Base-by-base conservation (phyloP, 2,797 vertebrate genomes). In the Ispidina lecontei region DNA sequence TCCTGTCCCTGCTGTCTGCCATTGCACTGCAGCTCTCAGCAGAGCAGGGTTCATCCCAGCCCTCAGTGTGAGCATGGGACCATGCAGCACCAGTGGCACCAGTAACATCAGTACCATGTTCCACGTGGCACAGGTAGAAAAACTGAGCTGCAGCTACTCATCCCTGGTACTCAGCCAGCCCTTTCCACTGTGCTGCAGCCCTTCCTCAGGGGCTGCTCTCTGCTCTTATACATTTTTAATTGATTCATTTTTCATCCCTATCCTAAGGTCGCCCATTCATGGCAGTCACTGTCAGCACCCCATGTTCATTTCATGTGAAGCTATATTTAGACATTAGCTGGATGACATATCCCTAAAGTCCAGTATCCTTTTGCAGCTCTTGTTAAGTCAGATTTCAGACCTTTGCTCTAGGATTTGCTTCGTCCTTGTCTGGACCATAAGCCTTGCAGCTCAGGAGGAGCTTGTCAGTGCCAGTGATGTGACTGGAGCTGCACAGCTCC, bases 151-250 rank as follows among this genome's bases (percentile, higher is more conserved):
- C 59, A 69, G 39, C 59, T 89, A 29, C 60, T 68, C 68, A 52
- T 82, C 4, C 4, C 39, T 71, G 46, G 10, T 22, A 71, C 25
- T 79, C 62, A 29, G 1, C 68, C 72, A 83, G 43, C 51, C 58
- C 72, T 84, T 87, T 71, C 49, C 47, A 56, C 89, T 72, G 47
- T 65, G 43, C 74, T 52, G 68, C 54, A 33, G 37, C 37, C 37
- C 69, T 79, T 73, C 54, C 47, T 81, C 12, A 1, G 58, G 81
- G 71, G 25, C 84, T 93, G 78, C 62, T 87, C 23, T 82, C 90
- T 95, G 71, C 65, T 77, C 31, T 95, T 88, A 95, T 90, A 56
- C 89, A 95, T 96, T 95, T 95, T 96, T 95, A 93, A 95, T 95
- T 83, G 86, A 79, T 89, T 90, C 90, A 96, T 96, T 95, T 95